These are phyloP conservation scores for Amazona vittata DNA, from an alignment of 2,113 vertebrate genomes.

Conservation along the genomic window DNA sequence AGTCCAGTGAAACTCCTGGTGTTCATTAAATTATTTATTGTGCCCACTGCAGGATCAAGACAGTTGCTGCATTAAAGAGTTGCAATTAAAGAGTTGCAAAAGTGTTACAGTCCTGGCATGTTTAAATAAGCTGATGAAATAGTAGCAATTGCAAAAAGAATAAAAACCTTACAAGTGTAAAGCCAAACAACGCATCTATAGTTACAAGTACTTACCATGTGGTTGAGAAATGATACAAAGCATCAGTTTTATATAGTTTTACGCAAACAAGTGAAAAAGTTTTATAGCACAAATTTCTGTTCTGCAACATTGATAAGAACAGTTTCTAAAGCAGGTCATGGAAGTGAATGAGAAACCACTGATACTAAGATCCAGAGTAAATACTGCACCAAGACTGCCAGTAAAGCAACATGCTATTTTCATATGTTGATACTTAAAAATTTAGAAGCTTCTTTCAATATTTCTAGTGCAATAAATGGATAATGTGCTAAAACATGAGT, in stretches of 20 bases:
- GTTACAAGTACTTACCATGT: background rate
- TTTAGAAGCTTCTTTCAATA: background rate
- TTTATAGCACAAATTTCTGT: background rate
- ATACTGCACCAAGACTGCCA: background rate
- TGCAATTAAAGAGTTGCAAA: background rate
- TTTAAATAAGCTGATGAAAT: conserved; percentile 5
- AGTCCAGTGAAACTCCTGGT: background rate
- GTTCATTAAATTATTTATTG: background rate
- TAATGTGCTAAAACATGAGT: background rate
- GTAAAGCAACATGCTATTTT: background rate
- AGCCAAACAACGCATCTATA: background rate
- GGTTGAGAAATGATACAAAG: background rate
- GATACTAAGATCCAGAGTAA: background rate
- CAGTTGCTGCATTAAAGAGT: background rate
- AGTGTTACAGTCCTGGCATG: background rate
- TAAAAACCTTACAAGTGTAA: background rate
- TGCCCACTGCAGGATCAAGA: background rate
- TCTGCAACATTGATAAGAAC: background rate
- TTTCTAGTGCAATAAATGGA: background rate
- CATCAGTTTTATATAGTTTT: background rate
- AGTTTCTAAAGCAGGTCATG: background rate
- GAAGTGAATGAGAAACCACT: background rate
- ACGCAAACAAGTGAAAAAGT: background rate
- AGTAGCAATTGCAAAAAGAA: background rate
- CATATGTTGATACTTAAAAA: background rate